Conservation (phyloP, 2,888 invertebrate species). For the Meiosimyza platycephala region DNA sequence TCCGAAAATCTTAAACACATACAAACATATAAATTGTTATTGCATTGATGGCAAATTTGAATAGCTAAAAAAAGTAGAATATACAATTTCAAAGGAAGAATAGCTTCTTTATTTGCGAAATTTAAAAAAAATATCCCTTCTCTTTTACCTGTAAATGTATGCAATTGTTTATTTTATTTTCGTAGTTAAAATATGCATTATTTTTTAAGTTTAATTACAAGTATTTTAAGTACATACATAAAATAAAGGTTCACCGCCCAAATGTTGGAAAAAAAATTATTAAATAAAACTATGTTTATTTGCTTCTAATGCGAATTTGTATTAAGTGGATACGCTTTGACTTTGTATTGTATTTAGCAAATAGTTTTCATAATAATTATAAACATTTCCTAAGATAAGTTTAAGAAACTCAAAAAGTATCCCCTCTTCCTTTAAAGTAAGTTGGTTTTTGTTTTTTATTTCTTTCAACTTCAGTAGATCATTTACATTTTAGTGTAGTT, state of each 20-base stretch:
- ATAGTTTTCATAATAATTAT: constrained; percentile 23
- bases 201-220: constrained; percentile 15
- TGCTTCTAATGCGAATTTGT: constrained; percentile 5
- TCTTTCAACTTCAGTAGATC: constrained; percentile 23
- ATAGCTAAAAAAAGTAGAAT: constrained; percentile 6
- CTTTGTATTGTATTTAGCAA: constrained; percentile 15
- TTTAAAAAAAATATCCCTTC: neutral
- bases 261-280: neutral
- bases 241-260: constrained; percentile 3
- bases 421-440: neutral
- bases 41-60: too few relatives aligned
- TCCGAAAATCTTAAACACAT: too few relatives aligned
- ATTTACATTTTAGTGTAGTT: constrained; percentile 28
- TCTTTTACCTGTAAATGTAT: constrained; percentile 3
- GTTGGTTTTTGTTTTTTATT: constrained; percentile 7
- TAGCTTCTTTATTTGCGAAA: neutral
- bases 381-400: neutral
- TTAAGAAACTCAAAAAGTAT: constrained; percentile 11
- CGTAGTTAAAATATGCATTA: constrained; percentile 6
- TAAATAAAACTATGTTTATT: constrained; percentile 2
- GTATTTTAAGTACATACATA: constrained; percentile 10
- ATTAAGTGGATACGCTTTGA: constrained; percentile 17
- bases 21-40: too few relatives aligned
- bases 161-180: constrained; percentile 12
- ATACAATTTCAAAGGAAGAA: neutral